Conservation (phyloP, 1,140 invertebrate species). For the Bicyclus anynana region DNA sequence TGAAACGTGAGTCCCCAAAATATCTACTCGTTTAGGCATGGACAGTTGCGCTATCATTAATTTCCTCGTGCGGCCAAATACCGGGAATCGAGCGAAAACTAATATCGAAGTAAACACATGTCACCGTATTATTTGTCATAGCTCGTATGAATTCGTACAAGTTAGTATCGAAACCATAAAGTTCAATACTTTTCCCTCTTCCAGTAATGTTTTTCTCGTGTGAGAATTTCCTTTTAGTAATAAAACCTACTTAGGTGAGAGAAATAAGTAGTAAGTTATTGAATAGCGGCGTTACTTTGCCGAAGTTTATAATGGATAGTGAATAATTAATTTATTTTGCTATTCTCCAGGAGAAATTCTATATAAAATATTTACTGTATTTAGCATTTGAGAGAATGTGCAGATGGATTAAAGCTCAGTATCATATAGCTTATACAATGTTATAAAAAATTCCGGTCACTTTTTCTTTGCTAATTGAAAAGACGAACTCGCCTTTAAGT, state of each 20-base stretch:
- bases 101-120: conserved; percentile 52
- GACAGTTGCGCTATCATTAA: conserved; percentile 2
- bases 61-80: conserved; percentile 13
- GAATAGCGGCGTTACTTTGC: too few relatives aligned
- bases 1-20: too few relatives aligned
- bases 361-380: too few relatives aligned
- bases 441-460: background rate
- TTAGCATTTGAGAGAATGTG: too few relatives aligned
- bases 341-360: too few relatives aligned
- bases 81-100: conserved; percentile 38
- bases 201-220: background rate
- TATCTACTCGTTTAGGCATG: background rate
- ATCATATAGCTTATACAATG: too few relatives aligned
- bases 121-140: conserved; percentile 36
- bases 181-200: conserved; percentile 14
- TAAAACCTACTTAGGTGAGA: too few relatives aligned
- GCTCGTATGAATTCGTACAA: conserved; percentile 28
- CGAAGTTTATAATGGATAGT: too few relatives aligned
- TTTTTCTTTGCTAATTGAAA: conserved; percentile 1
- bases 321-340: too few relatives aligned
- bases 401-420: too few relatives aligned
- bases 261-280: too few relatives aligned
- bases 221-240: too few relatives aligned
- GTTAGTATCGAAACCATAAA: conserved; percentile 27
- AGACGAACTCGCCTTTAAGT: background rate